Evolutionary conservation across 2,797 vertebrate species (phyloP).

Genomic region (Melopsittacus undulatus): DNA sequence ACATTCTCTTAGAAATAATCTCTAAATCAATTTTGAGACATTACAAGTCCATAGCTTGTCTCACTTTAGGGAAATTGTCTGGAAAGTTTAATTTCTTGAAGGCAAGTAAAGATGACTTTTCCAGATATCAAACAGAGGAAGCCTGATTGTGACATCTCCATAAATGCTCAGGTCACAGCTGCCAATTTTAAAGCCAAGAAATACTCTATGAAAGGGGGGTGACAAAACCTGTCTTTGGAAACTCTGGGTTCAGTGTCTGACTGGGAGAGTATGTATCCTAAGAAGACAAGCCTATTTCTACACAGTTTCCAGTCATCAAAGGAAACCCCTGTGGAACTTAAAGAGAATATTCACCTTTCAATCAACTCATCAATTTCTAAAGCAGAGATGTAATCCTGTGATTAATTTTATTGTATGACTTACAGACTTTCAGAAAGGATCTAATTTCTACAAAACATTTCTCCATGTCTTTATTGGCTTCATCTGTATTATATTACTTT

Average conservation of each 20-base stretch:
- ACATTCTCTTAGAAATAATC: conserved; percentile 26
- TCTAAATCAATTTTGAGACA: conserved; percentile 38
- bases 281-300: background rate
- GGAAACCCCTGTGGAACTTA: background rate
- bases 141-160: conserved; percentile 1
- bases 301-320: background rate
- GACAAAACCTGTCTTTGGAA: background rate
- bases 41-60: background rate
- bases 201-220: background rate
- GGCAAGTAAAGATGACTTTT: conserved; percentile 15
- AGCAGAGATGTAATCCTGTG: background rate
- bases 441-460: background rate
- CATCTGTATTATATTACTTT: background rate
- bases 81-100: conserved; percentile 23
- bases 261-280: background rate
- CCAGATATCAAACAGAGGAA: background rate
- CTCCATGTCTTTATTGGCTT: background rate
- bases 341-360: background rate
- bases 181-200: conserved; percentile 15
- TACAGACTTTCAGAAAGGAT: background rate
- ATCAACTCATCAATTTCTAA: background rate
- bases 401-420: background rate
- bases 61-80: background rate
- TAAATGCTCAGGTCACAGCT: background rate
- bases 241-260: background rate